Conservation (phyloP, 2,797 vertebrate genomes). For the Mormyrus proboscirostris region DNA sequence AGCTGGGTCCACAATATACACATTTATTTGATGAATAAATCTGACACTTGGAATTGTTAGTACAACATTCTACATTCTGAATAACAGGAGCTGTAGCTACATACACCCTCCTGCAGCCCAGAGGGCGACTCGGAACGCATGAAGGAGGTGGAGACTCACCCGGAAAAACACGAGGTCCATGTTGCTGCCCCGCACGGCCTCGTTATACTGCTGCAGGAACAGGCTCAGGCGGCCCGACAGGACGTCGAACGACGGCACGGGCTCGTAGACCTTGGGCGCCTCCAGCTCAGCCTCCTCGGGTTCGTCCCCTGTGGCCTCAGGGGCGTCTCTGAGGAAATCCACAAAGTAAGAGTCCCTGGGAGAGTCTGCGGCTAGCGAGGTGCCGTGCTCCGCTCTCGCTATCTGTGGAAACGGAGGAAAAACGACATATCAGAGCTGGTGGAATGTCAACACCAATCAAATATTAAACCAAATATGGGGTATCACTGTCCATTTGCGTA, state of each 20-base stretch:
- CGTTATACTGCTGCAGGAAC: conserved; percentile 73
- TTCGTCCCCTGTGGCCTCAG: conserved; percentile 65
- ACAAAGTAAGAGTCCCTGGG: conserved; percentile 62
- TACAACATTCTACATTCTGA: not conserved
- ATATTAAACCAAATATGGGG: not conserved
- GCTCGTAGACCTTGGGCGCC: conserved; percentile 72
- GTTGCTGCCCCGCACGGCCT: conserved; percentile 61
- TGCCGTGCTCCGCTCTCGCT: conserved; percentile 61
- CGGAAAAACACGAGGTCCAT: conserved; percentile 80
- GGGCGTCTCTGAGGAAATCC: conserved; percentile 69
- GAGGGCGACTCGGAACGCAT: not conserved
- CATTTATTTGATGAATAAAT: not conserved
- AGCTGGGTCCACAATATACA: not conserved
- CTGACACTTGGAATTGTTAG: not conserved
- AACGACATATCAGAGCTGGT: not conserved
- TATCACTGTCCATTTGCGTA: not conserved
- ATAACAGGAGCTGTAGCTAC: not conserved
- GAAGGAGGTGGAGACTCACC: conserved; percentile 42
- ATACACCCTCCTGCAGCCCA: not conserved
- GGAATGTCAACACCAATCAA: not conserved
- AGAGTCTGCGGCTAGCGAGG: conserved; percentile 49
- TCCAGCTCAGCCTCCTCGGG: conserved; percentile 63
- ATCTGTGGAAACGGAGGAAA: conserved; percentile 44
- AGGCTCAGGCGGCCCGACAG: conserved; percentile 59
- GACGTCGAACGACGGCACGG: conserved; percentile 60